Conservation (phyloP, 2,113 vertebrate genomes). For the Anarrhichthys ocellatus region DNA sequence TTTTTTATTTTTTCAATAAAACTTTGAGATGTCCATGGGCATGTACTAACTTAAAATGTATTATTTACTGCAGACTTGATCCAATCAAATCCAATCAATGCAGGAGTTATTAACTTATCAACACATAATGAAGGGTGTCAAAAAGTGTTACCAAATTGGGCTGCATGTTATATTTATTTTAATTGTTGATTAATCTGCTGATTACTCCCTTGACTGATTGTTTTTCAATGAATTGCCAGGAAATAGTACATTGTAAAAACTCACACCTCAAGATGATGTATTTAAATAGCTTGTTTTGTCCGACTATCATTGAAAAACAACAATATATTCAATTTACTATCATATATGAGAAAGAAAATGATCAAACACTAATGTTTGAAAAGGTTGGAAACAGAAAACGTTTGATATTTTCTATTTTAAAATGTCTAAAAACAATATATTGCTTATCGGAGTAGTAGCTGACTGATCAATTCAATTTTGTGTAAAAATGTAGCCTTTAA, state of each 20-base stretch:
- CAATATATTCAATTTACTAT: neutral
- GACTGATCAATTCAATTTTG: neutral
- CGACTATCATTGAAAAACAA: neutral
- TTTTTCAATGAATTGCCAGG: neutral
- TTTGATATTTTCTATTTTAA: neutral
- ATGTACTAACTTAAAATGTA: neutral
- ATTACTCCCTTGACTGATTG: neutral
- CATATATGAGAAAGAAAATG: neutral
- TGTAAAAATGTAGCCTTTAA: neutral
- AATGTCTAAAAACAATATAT: neutral
- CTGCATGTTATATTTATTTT: neutral
- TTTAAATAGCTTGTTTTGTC: neutral
- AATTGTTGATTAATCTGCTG: neutral
- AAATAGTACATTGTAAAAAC: neutral
- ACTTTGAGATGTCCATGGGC: neutral
- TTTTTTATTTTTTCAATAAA: too few species aligned
- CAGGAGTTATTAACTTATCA: neutral
- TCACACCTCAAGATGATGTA: neutral
- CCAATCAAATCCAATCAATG: neutral
- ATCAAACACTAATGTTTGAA: neutral
- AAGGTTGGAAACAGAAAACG: neutral
- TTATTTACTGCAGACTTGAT: neutral
- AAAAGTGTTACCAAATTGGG: neutral
- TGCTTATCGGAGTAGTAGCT: neutral
- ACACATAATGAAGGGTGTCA: neutral